These are phyloP conservation scores for Pomatostomus ruficeps DNA, from an alignment of 2,113 vertebrate genomes.

Conservation along the genomic window DNA sequence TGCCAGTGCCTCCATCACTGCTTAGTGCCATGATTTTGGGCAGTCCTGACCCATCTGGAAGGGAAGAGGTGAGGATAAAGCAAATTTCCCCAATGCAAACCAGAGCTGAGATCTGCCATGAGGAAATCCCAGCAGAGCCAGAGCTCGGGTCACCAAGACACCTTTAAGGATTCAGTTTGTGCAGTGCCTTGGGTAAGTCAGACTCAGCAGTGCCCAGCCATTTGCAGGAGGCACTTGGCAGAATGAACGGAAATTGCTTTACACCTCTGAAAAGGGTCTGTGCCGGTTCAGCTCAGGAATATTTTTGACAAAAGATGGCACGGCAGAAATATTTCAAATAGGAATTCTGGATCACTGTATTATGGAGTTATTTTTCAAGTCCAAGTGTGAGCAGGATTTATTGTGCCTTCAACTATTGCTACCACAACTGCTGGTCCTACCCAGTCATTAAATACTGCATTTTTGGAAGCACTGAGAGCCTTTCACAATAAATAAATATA, in stretches of 20 bases:
- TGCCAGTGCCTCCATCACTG: not conserved
- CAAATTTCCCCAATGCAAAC: not conserved
- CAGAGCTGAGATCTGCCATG: not conserved
- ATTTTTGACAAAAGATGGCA: not conserved
- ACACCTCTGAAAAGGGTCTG: not conserved
- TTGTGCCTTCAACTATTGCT: not conserved
- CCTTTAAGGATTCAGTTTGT: not conserved
- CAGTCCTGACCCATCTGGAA: not conserved
- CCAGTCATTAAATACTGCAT: not conserved
- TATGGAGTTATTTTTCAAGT: not conserved
- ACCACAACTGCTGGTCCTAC: not conserved
- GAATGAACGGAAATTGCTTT: not conserved
- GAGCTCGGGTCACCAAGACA: not conserved
- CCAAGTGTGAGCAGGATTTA: not conserved
- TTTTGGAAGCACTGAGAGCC: not conserved
- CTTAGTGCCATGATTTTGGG: not conserved
- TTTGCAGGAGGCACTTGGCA: not conserved
- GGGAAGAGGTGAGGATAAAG: not conserved
- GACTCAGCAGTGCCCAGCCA: not conserved
- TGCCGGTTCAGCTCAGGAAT: not conserved
- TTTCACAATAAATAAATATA: not conserved
- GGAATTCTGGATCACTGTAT: not conserved
- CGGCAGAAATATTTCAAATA: not conserved
- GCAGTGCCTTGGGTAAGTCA: not conserved
- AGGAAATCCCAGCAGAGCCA: not conserved